Base-by-base conservation (phyloP, 2,797 vertebrate species). In the Glyptemys insculpta region DNA sequence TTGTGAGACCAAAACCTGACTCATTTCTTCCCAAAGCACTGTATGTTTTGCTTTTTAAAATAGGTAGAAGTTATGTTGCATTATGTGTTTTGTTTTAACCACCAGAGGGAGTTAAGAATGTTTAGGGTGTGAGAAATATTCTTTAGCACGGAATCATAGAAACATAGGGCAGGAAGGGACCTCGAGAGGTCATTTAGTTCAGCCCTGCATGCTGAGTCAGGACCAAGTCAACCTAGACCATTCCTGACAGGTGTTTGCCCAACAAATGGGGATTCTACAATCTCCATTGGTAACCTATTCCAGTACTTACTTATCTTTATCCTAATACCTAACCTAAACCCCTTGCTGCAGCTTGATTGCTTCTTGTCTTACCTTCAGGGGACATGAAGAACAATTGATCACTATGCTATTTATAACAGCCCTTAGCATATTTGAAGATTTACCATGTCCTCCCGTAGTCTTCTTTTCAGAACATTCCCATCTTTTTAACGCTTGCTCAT, bases 61-160 rank as follows among this genome's bases (percentile, higher is more conserved):
- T 83, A 85, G 83, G 52, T 91, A 18, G 50, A 56, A 85, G 89
- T 49, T 31, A 29, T n/a, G 84, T 85, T 95, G 34, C 59, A 14
- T 88, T 86, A 27, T 57, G 53, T 95, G 59, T 90, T 79, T 81
- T 79, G 15, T 93, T 57, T 93, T 93, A 96, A 89, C 96, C 96
- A 94, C 94, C 95, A 95, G 95, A 97, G 97, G 96, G 96, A 95
- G 95, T 95, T 91, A 76, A 62, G 62, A 81, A 95, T 84, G 8
- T 68, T 37, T 68, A 37, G 65, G 65, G 65, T 68, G 78, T 92
- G 8, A 62, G 85, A 41, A 92, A 11, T 14, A 12, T 85, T 80
- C 74, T 92, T 56, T 16, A 65, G 62, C 62, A n/a, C 2, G 8
- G 34, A 65, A n/a, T n/a, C 62, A 19, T n/a, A 65, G 16, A 65